Conservation (phyloP, 2,888 invertebrate species). For the Andrena chrysosceles region DNA sequence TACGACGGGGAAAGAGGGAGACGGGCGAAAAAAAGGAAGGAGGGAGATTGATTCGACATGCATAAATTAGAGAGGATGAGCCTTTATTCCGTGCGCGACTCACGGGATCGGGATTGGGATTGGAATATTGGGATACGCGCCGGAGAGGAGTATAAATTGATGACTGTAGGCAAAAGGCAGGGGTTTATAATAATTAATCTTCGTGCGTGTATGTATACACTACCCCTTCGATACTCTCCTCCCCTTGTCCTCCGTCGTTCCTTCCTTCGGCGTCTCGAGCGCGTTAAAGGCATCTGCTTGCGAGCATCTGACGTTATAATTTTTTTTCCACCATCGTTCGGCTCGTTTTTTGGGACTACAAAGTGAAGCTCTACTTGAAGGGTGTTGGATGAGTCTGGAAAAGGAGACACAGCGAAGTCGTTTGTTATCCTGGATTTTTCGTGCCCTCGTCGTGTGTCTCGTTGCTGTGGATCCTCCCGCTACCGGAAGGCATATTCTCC, state of each 20-base stretch:
- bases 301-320: neutral
- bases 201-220: constrained; percentile 75
- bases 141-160: constrained; percentile 81
- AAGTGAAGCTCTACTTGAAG: too few relatives aligned
- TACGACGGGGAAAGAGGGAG: constrained; percentile 30
- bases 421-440: neutral
- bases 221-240: constrained; percentile 25
- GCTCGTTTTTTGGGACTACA: neutral
- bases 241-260: constrained; percentile 32
- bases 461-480: constrained; percentile 9
- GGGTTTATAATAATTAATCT: constrained; percentile 85
- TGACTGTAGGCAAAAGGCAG: constrained; percentile 83
- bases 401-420: neutral
- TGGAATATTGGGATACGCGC: constrained; percentile 77
- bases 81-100: constrained; percentile 79
- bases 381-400: too few relatives aligned
- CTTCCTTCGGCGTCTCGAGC: constrained; percentile 25
- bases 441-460: neutral
- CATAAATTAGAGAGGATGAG: constrained; percentile 85
- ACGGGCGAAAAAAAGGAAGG: constrained; percentile 57
- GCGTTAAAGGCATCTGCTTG: constrained; percentile 48
- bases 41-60: constrained; percentile 84
- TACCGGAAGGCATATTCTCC: constrained; percentile 46
- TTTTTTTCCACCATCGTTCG: constrained; percentile 22
- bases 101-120: constrained; percentile 76